phyloP scores from a whole-genome alignment of 2,113 vertebrate species.

The Lepisosteus oculatus region DNA sequence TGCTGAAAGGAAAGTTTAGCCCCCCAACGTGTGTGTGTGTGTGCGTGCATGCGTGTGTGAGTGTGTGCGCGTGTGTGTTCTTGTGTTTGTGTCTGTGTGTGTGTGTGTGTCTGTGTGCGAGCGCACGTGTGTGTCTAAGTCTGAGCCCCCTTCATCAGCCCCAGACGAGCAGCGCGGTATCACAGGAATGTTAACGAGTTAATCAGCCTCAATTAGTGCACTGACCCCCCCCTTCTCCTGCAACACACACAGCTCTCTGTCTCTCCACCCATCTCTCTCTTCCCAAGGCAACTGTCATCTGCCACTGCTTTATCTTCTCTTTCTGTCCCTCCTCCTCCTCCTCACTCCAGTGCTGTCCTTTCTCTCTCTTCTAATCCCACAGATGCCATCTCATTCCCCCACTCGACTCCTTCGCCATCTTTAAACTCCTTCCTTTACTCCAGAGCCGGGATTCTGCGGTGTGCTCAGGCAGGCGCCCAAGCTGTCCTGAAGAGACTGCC shows the following conservation, averaged over 20 bases:
- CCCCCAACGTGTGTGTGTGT: not conserved
- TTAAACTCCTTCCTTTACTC: constrained; percentile 35
- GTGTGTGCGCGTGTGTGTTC: constrained; percentile 6
- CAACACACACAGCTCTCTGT: not conserved
- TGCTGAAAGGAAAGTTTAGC: too few species aligned
- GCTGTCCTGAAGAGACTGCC: too few species aligned
- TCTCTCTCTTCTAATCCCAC: not conserved
- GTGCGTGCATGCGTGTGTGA: constrained; percentile 13
- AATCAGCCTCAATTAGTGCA: constrained; percentile 61
- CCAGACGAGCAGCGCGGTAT: constrained; percentile 27
- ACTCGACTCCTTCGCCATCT: constrained; percentile 15
- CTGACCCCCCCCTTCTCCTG: constrained; percentile 26
- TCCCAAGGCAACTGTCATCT: constrained; percentile 3
- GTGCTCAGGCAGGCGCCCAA: too few species aligned
- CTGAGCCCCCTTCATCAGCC: constrained; percentile 32
- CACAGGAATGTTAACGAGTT: constrained; percentile 57
- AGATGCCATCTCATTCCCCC: not conserved
- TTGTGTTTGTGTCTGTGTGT: constrained; percentile 10
- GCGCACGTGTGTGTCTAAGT: constrained; percentile 20
- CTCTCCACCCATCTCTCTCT: not conserved
- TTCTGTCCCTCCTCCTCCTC: constrained; percentile 1
- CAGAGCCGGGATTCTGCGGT: not conserved
- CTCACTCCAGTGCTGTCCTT: not conserved
- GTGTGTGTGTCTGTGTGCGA: constrained; percentile 13
- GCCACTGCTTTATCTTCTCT: constrained; percentile 13